These are phyloP conservation scores for Scaptomyza graminum DNA, from an alignment of 1,140 invertebrate genomes.

Conservation along the genomic window DNA sequence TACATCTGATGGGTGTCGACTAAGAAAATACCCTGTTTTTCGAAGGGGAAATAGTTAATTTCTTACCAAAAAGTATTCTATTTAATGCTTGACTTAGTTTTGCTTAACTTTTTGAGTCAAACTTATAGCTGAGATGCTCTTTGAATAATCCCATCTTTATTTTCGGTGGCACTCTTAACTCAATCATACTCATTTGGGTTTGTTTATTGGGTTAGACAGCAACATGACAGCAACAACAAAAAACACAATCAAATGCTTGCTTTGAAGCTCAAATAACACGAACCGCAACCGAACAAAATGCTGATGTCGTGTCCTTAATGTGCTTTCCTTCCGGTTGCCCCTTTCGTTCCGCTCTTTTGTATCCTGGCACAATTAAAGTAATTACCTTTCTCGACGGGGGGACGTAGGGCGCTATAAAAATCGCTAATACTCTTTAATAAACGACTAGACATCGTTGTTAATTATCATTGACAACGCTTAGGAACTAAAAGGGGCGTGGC, in stretches of 20 bases:
- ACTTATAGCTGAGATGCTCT: too few relatives aligned
- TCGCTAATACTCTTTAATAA: slow-evolving; percentile 49
- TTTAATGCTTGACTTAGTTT: too few relatives aligned
- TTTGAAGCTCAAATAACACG: slow-evolving; percentile 7
- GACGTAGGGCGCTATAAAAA: slow-evolving; percentile 60
- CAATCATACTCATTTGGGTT: slow-evolving; percentile 1
- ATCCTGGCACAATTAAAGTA: slow-evolving; percentile 63
- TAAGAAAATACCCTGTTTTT: too few relatives aligned
- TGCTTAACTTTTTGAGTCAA: too few relatives aligned
- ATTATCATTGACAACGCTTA: slow-evolving; percentile 67
- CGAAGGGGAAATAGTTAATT: too few relatives aligned
- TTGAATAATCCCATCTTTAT: neutral
- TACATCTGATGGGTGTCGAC: too few relatives aligned
- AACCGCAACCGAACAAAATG: slow-evolving; percentile 10
- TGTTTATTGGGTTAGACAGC: neutral
- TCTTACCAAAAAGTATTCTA: too few relatives aligned
- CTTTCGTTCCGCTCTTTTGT: neutral
- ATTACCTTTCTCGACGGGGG: slow-evolving; percentile 52
- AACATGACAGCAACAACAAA: neutral
- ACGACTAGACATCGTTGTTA: slow-evolving; percentile 40
- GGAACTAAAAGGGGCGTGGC: neutral
- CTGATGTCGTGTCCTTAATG: slow-evolving; percentile 41
- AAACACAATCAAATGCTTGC: slow-evolving; percentile 27
- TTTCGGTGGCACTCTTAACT: neutral
- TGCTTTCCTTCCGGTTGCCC: slow-evolving; percentile 1